Evolutionary conservation across 2,797 vertebrate genomes (phyloP).

Genomic region (Spatula clypeata): DNA sequence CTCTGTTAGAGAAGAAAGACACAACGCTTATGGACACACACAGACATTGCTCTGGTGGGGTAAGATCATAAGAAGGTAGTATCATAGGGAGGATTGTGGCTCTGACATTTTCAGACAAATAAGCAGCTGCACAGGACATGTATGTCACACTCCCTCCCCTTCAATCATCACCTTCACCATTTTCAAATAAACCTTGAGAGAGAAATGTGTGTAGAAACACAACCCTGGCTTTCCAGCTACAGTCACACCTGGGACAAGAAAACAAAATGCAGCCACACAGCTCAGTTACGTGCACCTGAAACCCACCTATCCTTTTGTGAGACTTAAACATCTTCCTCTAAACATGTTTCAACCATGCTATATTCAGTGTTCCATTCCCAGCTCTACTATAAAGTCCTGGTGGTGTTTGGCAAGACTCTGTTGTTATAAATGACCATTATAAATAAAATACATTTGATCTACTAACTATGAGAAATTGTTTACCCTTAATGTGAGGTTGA

Average conservation of each 20-base stretch:
- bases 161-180: neutral
- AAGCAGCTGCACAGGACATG: neutral
- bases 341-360: too few relatives aligned
- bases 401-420: neutral
- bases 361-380: neutral
- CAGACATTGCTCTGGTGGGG: fast-evolving
- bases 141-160: neutral
- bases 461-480: neutral
- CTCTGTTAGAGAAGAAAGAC: neutral
- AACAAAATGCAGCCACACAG: neutral
- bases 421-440: neutral
- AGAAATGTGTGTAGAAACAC: fast-evolving
- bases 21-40: neutral
- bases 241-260: neutral
- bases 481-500: neutral
- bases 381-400: neutral
- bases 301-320: fast-evolving
- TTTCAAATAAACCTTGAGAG: neutral
- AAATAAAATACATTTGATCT: neutral
- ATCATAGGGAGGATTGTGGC: neutral
- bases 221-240: neutral
- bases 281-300: neutral
- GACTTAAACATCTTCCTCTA: neutral
- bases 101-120: neutral
- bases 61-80: neutral